Base-by-base conservation (phyloP, 1,140 invertebrate genomes). In the Agrilus planipennis region DNA sequence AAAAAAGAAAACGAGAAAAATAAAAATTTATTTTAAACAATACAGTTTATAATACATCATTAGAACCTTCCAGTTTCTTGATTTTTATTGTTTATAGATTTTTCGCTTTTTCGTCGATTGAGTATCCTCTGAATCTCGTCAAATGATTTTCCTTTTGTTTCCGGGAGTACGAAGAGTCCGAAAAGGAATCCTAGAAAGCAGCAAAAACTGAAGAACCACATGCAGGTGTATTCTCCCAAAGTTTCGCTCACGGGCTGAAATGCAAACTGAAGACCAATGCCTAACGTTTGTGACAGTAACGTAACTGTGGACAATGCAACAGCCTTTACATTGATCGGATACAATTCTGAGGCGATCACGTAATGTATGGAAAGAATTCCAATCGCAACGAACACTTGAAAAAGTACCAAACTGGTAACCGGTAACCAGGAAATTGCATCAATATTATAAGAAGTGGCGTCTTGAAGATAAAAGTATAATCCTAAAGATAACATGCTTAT, bases 331-430 rank as follows among this genome's bases (percentile, higher is more conserved):
- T 76, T 73, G 0, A 72, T 71, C 1, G 81, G 75, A 57, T 84
- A 83, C 47, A 83, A 64, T 63, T 86, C 81, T 23, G 79, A 73
- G 47, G 79, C 74, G 29, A 83, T 65, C 7, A 78, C 72, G 60
- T 73, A 76, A 0, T 81, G 80, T n/a, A 84, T 71, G 0, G 79
- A 74, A n/a, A 73, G 69, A 41, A 81, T 61, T 2, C 81, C 81
- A 14, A 82, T 58, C 25, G 70, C 71, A 55, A 77, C 84, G 23
- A 71, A 72, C 2, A 80, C 60, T 39, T 82, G 77, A 54, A 78
- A 84, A 1, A 75, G 42, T 1, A 82, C 68, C 1, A 85, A 63
- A 10, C 70, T 71, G 2, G 69, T 53, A 0, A 84, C 67, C 0
- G 81, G 77, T 14, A 84, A 52, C 60, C 73, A 68, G 44, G 69